phyloP scores from a whole-genome alignment of 2,797 vertebrate genomes.

The Ctenochaetus hawaiiensis region DNA sequence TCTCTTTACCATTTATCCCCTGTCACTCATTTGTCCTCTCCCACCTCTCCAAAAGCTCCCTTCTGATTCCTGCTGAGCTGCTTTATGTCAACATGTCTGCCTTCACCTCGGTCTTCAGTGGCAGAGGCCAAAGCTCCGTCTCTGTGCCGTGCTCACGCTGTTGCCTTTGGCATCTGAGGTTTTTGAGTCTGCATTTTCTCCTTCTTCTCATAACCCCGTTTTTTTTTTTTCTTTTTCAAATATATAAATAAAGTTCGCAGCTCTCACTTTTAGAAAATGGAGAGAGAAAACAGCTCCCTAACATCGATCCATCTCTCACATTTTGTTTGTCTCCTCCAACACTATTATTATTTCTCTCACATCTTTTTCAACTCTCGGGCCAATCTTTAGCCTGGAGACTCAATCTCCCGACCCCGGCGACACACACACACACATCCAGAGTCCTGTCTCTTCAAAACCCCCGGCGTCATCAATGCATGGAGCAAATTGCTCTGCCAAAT shows the following conservation, averaged over 20 bases:
- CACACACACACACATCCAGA: not conserved
- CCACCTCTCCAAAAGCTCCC: slow-evolving; percentile 27
- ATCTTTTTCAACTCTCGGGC: slow-evolving; percentile 28
- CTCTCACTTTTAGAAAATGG: slow-evolving; percentile 39
- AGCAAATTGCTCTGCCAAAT: slow-evolving; percentile 72
- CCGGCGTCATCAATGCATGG: slow-evolving; percentile 59
- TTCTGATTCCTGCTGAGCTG: slow-evolving; percentile 38
- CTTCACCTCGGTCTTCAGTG: slow-evolving; percentile 28
- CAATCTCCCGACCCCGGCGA: slow-evolving; percentile 3
- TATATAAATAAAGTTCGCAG: slow-evolving; percentile 18
- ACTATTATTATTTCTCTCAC: slow-evolving; percentile 42
- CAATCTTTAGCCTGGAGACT: slow-evolving; percentile 44
- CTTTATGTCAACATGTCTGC: slow-evolving; percentile 41
- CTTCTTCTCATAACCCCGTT: slow-evolving; percentile 7
- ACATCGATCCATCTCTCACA: slow-evolving; percentile 42
- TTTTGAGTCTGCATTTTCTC: slow-evolving; percentile 26
- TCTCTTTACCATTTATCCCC: slow-evolving; percentile 29
- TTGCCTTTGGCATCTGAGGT: slow-evolving; percentile 6
- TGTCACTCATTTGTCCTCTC: slow-evolving; percentile 46
- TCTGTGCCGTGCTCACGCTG: not conserved
- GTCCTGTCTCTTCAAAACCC: slow-evolving; percentile 48
- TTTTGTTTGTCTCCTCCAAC: slow-evolving; percentile 33
- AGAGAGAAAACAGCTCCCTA: slow-evolving; percentile 40
- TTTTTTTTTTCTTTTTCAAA: slow-evolving; percentile 11
- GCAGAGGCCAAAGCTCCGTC: slow-evolving; percentile 36